Conservation (phyloP, 2,888 invertebrate species). For the Cephus pulcher region DNA sequence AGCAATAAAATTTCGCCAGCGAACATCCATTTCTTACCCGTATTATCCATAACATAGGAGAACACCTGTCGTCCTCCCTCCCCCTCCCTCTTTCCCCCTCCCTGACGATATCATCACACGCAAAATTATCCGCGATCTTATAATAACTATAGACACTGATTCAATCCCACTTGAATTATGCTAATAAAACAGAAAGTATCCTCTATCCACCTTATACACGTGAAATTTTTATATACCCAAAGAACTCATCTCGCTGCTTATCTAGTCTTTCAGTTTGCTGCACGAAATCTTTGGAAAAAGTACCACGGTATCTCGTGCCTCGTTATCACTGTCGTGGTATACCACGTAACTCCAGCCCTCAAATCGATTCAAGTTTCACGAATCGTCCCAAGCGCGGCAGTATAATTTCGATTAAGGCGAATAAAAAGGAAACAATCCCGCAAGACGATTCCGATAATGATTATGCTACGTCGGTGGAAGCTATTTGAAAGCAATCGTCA, state of each 20-base stretch:
- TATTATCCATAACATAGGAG: not conserved
- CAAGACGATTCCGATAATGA: not conserved
- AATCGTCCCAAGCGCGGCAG: not conserved
- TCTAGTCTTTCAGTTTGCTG: not conserved
- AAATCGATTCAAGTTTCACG: not conserved
- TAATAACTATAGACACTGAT: not conserved
- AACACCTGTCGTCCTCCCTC: not conserved
- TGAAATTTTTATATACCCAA: not conserved
- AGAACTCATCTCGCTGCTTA: not conserved
- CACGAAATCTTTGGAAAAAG: not conserved
- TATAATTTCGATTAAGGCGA: not conserved
- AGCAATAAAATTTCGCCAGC: too few species aligned
- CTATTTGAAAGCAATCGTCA: not conserved
- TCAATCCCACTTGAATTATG: not conserved
- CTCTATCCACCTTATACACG: not conserved
- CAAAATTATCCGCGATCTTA: not conserved
- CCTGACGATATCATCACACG: too few species aligned
- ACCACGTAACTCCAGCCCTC: not conserved
- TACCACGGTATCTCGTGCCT: not conserved
- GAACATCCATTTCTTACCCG: too few species aligned
- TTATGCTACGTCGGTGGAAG: not conserved
- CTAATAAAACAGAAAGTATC: not conserved
- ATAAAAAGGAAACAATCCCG: not conserved
- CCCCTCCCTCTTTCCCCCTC: too few species aligned
- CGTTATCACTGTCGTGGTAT: not conserved